Base-by-base conservation (phyloP, 1,140 invertebrate species). In the Papilio machaon region DNA sequence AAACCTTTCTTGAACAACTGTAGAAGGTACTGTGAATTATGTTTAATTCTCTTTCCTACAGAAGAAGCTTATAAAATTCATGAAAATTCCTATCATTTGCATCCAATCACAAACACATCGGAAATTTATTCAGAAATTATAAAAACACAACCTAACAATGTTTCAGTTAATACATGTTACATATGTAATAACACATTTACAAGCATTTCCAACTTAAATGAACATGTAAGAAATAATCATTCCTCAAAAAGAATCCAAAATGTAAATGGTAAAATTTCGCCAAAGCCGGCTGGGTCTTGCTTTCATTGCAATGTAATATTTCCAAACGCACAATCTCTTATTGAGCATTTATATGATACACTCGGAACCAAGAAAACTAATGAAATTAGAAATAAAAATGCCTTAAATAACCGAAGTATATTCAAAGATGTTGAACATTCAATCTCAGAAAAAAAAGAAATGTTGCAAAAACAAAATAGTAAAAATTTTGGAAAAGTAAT, bases 271-370 rank as follows among this genome's bases (percentile, higher is more conserved):
- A 60, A 75, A 43, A 73, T 23, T 15, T 54, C 8, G 8, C 17
- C 47, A 17, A 80, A 73, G 3, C 60, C n/a, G n/a, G 13, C 79
- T 19, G 82, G 83, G 47, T 52, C 81, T 75, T 91, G 91, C 81
- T 86, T 87, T 81, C 91, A 92, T 83, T 92, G 91, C 79, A 82
- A 86, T 30, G 78, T 81, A 60, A 10, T 78, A 75, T 92, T 91
- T 88, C 43, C 81, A 77, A 84, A 82, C 35, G 83, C 86, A 77
- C 83, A 87, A 82, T 82, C 47, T 46, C 82, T 92, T 47, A 91
- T 92, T 83, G 87, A 92, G 73, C 91, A 92, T 79, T 84, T 92
- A 17, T 92, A 92, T 85, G 82, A 86, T 60, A 73, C 90, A 75
- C 75, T 91, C 7, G 81, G 90, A 81, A 46, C 81, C 10, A 87